phyloP scores from a whole-genome alignment of 2,797 vertebrate species.

The Prionace glauca region DNA sequence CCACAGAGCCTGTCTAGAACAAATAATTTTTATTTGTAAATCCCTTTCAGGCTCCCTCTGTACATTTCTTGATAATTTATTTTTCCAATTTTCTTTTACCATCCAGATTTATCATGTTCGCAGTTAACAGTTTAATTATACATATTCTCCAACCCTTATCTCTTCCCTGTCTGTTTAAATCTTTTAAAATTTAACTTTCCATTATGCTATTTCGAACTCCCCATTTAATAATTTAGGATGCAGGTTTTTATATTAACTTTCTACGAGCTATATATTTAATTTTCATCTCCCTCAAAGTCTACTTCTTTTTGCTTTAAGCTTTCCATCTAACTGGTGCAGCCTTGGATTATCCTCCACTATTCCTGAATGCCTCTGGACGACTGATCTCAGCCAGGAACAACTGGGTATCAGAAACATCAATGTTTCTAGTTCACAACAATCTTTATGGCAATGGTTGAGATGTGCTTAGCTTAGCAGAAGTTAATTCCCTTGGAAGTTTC shows the following conservation, averaged over 20 bases:
- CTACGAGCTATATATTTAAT: background rate
- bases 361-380: background rate
- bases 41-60: background rate
- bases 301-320: background rate
- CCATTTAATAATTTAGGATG: background rate
- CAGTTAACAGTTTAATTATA: slow-evolving; percentile 2
- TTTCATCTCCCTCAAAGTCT: background rate
- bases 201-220: background rate
- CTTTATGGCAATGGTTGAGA: background rate
- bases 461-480: background rate
- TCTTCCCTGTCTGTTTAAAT: background rate
- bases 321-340: background rate
- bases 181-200: background rate
- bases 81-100: background rate
- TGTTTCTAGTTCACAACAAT: background rate
- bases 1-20: background rate
- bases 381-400: background rate
- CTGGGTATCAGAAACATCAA: background rate
- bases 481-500: background rate
- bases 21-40: background rate
- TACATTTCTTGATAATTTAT: background rate
- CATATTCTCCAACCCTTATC: background rate
- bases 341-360: background rate
- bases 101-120: background rate
- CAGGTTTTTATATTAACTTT: background rate